Conservation (phyloP, 2,888 invertebrate genomes). For the Malacosoma neustria region DNA sequence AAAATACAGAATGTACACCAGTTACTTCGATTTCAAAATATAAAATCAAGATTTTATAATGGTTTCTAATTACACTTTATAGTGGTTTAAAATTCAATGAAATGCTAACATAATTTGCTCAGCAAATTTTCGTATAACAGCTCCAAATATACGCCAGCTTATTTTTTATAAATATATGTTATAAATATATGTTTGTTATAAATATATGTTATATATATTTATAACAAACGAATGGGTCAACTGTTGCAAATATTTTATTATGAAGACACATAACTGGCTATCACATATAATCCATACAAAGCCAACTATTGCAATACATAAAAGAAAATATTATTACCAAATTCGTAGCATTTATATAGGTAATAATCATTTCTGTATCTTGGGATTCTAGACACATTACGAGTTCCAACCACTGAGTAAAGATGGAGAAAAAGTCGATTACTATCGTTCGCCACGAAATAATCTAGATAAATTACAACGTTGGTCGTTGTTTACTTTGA, state of each 20-base stretch:
- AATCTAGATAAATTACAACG: slow-evolving; percentile 71
- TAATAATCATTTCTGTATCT: slow-evolving; percentile 51
- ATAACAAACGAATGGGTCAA: slow-evolving; percentile 32
- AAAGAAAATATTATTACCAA: slow-evolving; percentile 30
- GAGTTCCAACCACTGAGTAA: slow-evolving; percentile 30
- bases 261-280: slow-evolving; percentile 30
- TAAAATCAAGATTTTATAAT: too few species aligned
- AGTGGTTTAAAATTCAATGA: too few species aligned
- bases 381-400: slow-evolving; percentile 44
- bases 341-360: slow-evolving; percentile 41
- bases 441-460: slow-evolving; percentile 67
- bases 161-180: too few species aligned
- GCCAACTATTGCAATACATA: slow-evolving; percentile 29
- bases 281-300: slow-evolving; percentile 23
- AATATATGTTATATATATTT: too few species aligned
- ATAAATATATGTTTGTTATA: too few species aligned
- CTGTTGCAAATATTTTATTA: slow-evolving; percentile 45
- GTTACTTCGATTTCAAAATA: too few species aligned
- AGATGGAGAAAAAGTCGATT: slow-evolving; percentile 64
- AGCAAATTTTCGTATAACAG: too few species aligned
- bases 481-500: slow-evolving; percentile 71
- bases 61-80: too few species aligned
- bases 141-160: too few species aligned
- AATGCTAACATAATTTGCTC: too few species aligned
- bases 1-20: too few species aligned